Base-by-base conservation (phyloP, 64 coral and sea anemone species). In the Pachyseris speciosa region DNA sequence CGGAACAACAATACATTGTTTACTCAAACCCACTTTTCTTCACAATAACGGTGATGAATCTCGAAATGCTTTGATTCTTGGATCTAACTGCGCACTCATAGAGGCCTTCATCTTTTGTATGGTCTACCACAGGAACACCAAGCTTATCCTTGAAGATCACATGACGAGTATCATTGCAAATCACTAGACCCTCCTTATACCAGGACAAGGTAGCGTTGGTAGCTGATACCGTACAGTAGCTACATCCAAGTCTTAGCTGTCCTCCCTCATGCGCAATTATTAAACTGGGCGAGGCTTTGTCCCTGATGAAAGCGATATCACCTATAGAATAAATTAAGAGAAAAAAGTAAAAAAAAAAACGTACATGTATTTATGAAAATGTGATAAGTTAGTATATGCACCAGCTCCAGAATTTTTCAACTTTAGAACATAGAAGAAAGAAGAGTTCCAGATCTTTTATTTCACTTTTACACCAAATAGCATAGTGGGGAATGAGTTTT, bases 81-180 rank as follows among this genome's bases (percentile, higher is more conserved):
- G n/a, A 81, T 38, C 37, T 45, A 7, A 74, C 78, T n/a, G 9
- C 53, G 36, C 89, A 91, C 66, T 49, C 69, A 39, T 73, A 91
- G 12, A 84, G 33, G 2, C 89, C 89, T 65, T 91, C 89, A 75
- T 91, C 65, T 26, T 5, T 40, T 9, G 20, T 28, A 25, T 84
- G 78, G 0, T 57, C 13, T 8, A 40, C 51, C 12, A 59, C 20
- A 38, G 69, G 19, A 13, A 74, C 9, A 63, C 29, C 29, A 48
- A 84, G 57, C 0, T 24, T 36, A 32, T 29, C 51, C 26, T 44
- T 25, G 10, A 7, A 1, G 12, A 17, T 24, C 19, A 41, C 51
- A 9, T 67, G n/a, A 4, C 72, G 27, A 25, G 19, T 42, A 74
- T 15, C 9, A 26, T 27, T 25, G 20, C 40, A 10, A 55, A 69